Evolutionary conservation across 2,113 vertebrate species (phyloP), one percentile per base, ranked within the genome.

Genomic region (Ceratotherium simum): DNA sequence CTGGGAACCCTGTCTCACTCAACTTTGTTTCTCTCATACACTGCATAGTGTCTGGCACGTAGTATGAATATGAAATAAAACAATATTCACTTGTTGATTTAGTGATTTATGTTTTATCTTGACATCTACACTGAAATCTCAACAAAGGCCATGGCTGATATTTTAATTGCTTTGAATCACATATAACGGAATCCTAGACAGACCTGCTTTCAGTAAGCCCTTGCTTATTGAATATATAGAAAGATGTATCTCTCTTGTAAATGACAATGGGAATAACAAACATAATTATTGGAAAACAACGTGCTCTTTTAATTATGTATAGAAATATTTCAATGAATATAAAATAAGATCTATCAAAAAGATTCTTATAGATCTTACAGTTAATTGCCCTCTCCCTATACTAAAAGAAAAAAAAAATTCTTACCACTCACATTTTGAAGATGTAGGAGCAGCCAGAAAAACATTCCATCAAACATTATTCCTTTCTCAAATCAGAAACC

Each of bases 401-500:
- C 29, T 31, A 48, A 86, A 78, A 31, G 9, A 33, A 51, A 56
- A 23, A 75, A 36, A 70, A 75, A 36, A 76, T 58, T 82, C 36
- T 64, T 2, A 69, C 16, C n/a, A 76, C 8, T 31, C 29, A 48
- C 60, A 60, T 58, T 82, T 33, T 78, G 62, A 90, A 92, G 70
- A 97, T 76, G 92, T 25, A 87, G 56, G 36, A 21, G 5, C 3
- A 81, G 33, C 56, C 90, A 98, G 36, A 90, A 96, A 92, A 96
- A 96, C 72, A 65, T 48, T 93, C 56, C 0, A 82, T 0, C 25
- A 65, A 97, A 95, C 23, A 83, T 48, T 46, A 91, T 17, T 97
- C 60, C 96, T 58, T 87, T 97, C 46, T 82, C 65, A 94, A 96
- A 97, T 73, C 29, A 96, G 96, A 96, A 95, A 90, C 56, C 31